Conservation (phyloP, 2,113 vertebrate species). For the Aix galericulata region DNA sequence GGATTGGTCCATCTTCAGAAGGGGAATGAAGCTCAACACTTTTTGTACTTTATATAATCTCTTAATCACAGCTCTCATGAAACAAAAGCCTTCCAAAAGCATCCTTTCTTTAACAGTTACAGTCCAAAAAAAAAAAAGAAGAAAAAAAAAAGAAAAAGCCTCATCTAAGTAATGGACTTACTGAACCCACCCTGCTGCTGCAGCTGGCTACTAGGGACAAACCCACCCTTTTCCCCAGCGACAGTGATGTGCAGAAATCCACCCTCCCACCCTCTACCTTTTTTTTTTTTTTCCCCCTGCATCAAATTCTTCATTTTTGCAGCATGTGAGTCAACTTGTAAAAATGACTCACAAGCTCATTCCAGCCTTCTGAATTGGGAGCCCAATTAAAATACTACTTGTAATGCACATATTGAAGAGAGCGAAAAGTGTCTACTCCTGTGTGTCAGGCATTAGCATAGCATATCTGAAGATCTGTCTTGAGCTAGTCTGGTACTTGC, state of each 20-base stretch:
- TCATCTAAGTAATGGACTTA: not conserved
- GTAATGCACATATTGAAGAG: conserved; percentile 67
- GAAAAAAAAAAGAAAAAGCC: not conserved
- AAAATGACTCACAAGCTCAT: conserved; percentile 63
- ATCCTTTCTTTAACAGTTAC: not conserved
- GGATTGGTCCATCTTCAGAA: not conserved
- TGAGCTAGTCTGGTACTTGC: conserved; percentile 35
- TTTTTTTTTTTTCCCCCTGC: not conserved
- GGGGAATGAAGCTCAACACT: not conserved
- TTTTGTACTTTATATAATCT: not conserved
- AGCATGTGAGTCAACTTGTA: conserved; percentile 67
- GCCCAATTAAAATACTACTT: conserved; percentile 68
- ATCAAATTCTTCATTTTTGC: conserved; percentile 28
- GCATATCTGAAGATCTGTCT: conserved; percentile 41
- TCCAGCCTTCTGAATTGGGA: conserved; percentile 59
- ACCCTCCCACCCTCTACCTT: not conserved
- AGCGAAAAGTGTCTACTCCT: conserved; percentile 51
- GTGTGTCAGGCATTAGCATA: conserved; percentile 58
- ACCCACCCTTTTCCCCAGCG: not conserved
- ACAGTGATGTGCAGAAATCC: conserved; percentile 3
- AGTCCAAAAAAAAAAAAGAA: not conserved
- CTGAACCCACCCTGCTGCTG: not conserved
- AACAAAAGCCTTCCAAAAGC: conserved; percentile 20
- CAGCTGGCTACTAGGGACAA: not conserved
- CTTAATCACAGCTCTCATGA: not conserved